Conservation (phyloP, 1,140 invertebrate genomes). For the Tetramorium alpestre region DNA sequence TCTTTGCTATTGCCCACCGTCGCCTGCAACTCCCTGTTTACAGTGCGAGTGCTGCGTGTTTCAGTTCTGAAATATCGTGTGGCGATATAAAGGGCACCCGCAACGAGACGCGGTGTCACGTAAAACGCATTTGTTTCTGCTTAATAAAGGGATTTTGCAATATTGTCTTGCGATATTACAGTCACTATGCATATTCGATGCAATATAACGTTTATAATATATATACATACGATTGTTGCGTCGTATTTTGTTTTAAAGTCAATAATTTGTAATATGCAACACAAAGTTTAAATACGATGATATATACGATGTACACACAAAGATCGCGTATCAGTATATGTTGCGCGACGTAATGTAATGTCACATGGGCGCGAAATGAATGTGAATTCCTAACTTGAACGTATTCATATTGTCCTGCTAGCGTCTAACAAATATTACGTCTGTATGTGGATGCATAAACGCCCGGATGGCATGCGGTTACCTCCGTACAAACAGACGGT, state of each 20-base stretch:
- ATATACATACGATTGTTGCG: background rate
- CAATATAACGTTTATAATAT: background rate
- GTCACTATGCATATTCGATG: background rate
- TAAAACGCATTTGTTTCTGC: constrained; percentile 53
- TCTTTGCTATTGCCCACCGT: background rate
- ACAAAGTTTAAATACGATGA: background rate
- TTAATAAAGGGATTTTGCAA: background rate
- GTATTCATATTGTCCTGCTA: constrained; percentile 62
- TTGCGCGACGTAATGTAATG: background rate
- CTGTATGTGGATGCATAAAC: constrained; percentile 38
- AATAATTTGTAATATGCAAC: constrained; percentile 6
- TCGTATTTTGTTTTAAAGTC: background rate
- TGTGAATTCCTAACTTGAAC: constrained; percentile 34
- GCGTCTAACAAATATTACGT: constrained; percentile 45
- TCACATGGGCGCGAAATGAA: background rate
- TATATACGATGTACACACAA: background rate
- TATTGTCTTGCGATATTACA: background rate
- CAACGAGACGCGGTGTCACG: background rate
- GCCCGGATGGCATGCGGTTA: constrained; percentile 52
- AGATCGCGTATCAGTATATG: background rate
- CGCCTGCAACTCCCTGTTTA: constrained; percentile 68
- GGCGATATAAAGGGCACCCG: constrained; percentile 60
- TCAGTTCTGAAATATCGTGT: constrained; percentile 66
- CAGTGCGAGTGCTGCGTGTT: constrained; percentile 71
- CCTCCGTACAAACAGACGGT: constrained; percentile 46